Evolutionary conservation across 2,888 invertebrate genomes (phyloP), one percentile per base, ranked within the genome.

Genomic region (Cataglyphis albicans): DNA sequence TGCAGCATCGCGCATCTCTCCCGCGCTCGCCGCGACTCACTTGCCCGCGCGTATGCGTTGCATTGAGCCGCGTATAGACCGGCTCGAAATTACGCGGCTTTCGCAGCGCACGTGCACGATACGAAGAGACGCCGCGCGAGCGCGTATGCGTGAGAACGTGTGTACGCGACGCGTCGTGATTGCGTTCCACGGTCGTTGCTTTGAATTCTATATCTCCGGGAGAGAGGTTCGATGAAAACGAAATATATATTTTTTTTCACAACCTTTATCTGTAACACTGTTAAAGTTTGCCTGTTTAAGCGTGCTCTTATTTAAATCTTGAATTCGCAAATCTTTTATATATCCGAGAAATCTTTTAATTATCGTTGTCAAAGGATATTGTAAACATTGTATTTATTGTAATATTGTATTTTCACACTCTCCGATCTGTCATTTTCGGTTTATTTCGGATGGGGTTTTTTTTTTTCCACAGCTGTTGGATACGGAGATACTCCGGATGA

Each of bases 91-190:
- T 65, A 67, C 80, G 74, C 75, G 35, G 61, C 48, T 52, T n/a
- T 73, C 52, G 74, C 29, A 72, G 41, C 87, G 41, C 87, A 87
- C 87, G 87, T 85, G 88, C 82, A 63, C 52, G 65, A 74, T 65
- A 73, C 48, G 35, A 65, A 65, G 35, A 65, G 55, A 29, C 48
- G 64, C 61, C 15, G 18, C 44, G 41, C 41, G 38, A 3, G 18
- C 59, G 44, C 3, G 44, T 48, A 32, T 68, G 65, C 32, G 44
- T 65, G 41, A 32, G 5, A 18, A 55, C 3, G 25, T 25, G 57
- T 74, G 18, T 44, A 18, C 44, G 18, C 44, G 35, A 52, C 25
- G 38, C 38, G 4, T 18, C 21, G 35, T 57, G 76, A 76, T 76
- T 76, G 72, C 76, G 29, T 57, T 57, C 7, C 70, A 57, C 15